These are phyloP conservation scores for Lepeophtheirus salmonis DNA, from an alignment of 1,140 invertebrate species.

Conservation along the genomic window DNA sequence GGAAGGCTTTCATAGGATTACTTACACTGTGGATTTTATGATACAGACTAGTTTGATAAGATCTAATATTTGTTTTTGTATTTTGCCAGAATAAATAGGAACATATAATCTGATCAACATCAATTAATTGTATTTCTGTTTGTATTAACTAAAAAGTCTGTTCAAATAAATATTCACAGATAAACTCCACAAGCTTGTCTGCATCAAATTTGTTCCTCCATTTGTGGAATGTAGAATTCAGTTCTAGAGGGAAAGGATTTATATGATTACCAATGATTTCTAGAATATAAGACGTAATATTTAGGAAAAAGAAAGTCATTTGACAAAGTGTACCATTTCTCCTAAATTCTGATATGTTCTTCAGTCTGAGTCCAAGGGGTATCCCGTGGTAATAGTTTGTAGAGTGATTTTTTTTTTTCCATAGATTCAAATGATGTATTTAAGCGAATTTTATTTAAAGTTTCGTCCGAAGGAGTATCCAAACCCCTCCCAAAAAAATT, in stretches of 20 bases:
- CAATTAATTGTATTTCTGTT: too few species aligned
- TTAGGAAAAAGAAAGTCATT: background rate
- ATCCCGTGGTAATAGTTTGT: conserved; percentile 6
- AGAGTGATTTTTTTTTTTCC: conserved; percentile 5
- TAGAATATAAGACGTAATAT: background rate
- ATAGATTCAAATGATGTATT: conserved; percentile 12
- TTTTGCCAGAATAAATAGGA: too few species aligned
- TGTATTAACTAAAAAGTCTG: too few species aligned
- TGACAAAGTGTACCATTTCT: background rate
- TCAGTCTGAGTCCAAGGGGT: background rate
- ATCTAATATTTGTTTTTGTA: too few species aligned
- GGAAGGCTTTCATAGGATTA: too few species aligned
- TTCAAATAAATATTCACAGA: too few species aligned
- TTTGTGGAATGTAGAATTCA: background rate
- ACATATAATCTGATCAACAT: too few species aligned
- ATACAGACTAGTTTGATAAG: too few species aligned
- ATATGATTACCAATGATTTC: background rate
- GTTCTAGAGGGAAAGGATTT: conserved; percentile 3
- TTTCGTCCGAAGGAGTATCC: background rate
- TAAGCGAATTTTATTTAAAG: background rate
- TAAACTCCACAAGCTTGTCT: background rate
- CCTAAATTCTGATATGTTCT: background rate
- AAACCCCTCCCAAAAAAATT: background rate
- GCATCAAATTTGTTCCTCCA: background rate
- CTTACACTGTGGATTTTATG: too few species aligned